Conservation (phyloP, 1,140 invertebrate species). For the Bombus balteatus region DNA sequence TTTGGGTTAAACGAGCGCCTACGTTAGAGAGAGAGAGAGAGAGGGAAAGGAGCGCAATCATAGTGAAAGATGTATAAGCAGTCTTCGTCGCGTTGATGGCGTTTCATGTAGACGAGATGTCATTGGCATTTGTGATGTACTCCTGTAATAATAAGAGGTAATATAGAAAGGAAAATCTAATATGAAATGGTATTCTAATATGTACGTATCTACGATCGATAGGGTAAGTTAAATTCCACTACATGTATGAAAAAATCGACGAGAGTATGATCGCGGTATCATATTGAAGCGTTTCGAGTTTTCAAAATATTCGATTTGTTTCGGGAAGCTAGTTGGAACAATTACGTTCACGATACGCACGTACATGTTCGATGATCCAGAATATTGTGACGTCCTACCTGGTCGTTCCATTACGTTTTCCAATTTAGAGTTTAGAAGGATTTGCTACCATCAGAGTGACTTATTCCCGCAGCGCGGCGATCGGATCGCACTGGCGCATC, state of each 20-base stretch:
- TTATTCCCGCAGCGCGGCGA: slow-evolving; percentile 31
- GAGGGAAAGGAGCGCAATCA: neutral
- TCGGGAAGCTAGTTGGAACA: neutral
- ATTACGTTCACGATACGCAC: neutral
- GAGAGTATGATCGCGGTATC: no score
- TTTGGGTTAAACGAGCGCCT: slow-evolving; percentile 39
- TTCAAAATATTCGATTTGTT: neutral
- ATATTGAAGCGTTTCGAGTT: neutral
- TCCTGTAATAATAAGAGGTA: neutral
- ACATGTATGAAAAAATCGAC: no score
- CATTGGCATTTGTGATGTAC: neutral
- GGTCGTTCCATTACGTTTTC: neutral
- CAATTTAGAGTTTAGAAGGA: neutral
- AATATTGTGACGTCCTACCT: neutral
- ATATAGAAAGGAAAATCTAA: neutral
- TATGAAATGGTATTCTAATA: no score
- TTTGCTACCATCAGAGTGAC: neutral
- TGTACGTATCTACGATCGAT: no score
- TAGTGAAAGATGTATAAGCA: neutral
- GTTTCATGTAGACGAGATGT: neutral
- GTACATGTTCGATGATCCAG: no score
- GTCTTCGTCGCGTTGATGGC: neutral
- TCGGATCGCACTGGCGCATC: slow-evolving; percentile 35
- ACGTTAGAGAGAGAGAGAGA: neutral
- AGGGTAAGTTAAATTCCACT: neutral